Evolutionary conservation across 2,797 vertebrate species (phyloP).

Genomic region (Chelon auratus): DNA sequence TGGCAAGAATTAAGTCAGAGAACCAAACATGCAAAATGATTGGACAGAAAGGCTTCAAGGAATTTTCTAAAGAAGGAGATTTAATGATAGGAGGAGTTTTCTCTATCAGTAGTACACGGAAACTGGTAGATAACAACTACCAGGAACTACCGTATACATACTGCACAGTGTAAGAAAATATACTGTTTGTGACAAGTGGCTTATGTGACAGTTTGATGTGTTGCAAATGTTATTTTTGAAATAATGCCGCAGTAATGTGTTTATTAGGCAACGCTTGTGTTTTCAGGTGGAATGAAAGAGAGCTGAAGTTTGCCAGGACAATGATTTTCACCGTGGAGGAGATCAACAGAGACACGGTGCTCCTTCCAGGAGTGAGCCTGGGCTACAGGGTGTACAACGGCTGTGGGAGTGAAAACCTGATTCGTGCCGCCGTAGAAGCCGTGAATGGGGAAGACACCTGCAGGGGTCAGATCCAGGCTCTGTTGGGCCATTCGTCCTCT

Average conservation of each 20-base stretch:
- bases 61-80: conserved; percentile 75
- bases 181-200: not conserved
- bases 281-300: conserved; percentile 72
- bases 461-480: conserved; percentile 55
- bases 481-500: conserved; percentile 76
- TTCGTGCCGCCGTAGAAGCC: conserved; percentile 69
- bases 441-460: conserved; percentile 56
- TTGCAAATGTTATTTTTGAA: not conserved
- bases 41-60: conserved; percentile 64
- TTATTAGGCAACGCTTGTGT: conserved; percentile 6
- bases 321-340: conserved; percentile 76
- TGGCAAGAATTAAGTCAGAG: conserved; percentile 58
- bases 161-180: conserved; percentile 65
- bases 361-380: conserved; percentile 70
- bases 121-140: conserved; percentile 47
- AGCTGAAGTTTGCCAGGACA: conserved; percentile 74
- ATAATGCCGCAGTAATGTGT: not conserved
- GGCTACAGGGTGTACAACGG: conserved; percentile 75
- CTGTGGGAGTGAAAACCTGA: conserved; percentile 67
- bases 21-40: conserved; percentile 70
- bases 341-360: conserved; percentile 66
- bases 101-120: conserved; percentile 58
- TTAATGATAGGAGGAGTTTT: conserved; percentile 77
- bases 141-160: conserved; percentile 44
- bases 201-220: not conserved